Conservation (phyloP, 1,140 invertebrate genomes). For the Cydia strobilella region DNA sequence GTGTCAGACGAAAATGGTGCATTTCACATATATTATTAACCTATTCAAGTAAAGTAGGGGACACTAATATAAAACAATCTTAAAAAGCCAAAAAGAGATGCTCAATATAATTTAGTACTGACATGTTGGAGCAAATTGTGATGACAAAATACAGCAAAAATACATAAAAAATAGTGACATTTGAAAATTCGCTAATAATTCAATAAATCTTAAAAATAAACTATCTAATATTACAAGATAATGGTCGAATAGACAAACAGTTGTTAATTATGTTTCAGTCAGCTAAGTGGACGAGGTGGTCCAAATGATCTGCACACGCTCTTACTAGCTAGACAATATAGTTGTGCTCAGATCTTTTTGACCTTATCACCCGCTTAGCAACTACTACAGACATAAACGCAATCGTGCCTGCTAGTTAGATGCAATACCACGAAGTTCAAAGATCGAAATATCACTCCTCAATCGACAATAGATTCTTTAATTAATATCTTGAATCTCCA, state of each 20-base stretch:
- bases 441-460: background rate
- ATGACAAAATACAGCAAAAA: constrained; percentile 25
- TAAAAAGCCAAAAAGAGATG: constrained; percentile 22
- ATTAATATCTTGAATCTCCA: background rate
- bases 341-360: no score
- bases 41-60: background rate
- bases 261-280: background rate
- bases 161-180: constrained; percentile 29
- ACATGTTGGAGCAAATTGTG: constrained; percentile 19
- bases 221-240: constrained; percentile 29
- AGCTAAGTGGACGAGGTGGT: background rate
- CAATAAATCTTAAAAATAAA: constrained; percentile 32
- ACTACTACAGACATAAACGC: no score
- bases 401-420: no score
- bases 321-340: no score
- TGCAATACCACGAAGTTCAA: background rate
- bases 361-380: no score
- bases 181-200: constrained; percentile 30
- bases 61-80: constrained; percentile 9
- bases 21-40: background rate
- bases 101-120: constrained; percentile 12
- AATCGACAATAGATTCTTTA: background rate
- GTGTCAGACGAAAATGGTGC: constrained; percentile 3
- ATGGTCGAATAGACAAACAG: constrained; percentile 26
- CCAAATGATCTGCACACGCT: no score